Conservation (phyloP, 2,113 vertebrate species). For the Dasyprocta punctata region DNA sequence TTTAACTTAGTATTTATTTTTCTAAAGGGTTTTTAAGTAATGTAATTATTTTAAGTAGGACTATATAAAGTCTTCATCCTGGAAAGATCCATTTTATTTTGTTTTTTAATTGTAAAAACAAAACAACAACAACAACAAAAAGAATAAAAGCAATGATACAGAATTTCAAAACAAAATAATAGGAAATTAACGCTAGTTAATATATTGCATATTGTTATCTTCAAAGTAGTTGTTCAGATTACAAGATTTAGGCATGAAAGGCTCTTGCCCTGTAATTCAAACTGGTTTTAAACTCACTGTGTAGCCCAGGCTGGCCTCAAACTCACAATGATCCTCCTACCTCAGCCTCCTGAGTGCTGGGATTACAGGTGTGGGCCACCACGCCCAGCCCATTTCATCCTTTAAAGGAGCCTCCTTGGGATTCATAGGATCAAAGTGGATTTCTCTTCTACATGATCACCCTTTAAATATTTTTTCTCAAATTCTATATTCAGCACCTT, state of each 20-base stretch:
- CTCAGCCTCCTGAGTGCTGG: background rate
- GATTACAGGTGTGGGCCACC: background rate
- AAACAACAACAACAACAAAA: no score
- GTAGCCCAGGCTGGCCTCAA: background rate
- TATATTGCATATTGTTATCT: no score
- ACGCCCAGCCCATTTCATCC: background rate
- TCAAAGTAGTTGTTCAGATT: no score
- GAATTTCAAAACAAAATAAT: no score
- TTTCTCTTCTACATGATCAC: background rate
- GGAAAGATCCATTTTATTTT: background rate
- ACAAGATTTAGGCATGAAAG: no score
- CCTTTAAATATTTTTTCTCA: background rate
- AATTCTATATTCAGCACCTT: background rate
- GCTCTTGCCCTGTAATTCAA: background rate
- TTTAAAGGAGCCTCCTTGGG: background rate
- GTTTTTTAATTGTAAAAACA: background rate
- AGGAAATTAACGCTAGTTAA: no score
- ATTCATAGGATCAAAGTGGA: constrained; percentile 36
- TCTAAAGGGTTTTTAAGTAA: constrained; percentile 23
- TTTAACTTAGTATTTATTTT: constrained; percentile 51
- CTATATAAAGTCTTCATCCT: constrained; percentile 4
- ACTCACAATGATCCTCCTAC: background rate
- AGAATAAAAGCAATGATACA: no score
- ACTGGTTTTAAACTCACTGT: background rate
- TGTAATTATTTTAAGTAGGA: constrained; percentile 21